Evolutionary conservation across 2,888 invertebrate species (phyloP).

Genomic region (Thalpophila matura): DNA sequence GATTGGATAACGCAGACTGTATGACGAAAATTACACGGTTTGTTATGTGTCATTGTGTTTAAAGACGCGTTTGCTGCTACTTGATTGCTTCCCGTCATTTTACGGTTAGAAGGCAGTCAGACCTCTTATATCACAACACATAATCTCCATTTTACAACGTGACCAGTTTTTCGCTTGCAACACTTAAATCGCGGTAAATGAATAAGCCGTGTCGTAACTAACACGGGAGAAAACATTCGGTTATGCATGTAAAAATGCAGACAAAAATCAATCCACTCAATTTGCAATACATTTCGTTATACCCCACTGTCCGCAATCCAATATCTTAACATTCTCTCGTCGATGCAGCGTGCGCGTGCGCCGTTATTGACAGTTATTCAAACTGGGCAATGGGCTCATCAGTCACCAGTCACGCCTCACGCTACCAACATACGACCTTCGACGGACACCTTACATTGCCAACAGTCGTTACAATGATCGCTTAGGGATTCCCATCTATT

Average conservation of each 20-base stretch:
- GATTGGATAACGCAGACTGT: conserved; percentile 36
- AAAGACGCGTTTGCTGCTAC: conserved; percentile 13
- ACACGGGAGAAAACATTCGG: not conserved
- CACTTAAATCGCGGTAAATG: not conserved
- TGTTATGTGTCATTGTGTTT: conserved; percentile 49
- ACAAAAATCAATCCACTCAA: not conserved
- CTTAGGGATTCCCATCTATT: conserved; percentile 37
- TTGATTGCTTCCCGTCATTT: conserved; percentile 39
- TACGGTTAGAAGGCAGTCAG: conserved; percentile 41
- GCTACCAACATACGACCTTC: conserved; percentile 39
- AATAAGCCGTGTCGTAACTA: not conserved
- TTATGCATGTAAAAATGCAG: not conserved
- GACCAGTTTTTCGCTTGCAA: conserved; percentile 28
- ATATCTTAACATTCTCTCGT: conserved; percentile 39
- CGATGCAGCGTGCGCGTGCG: conserved; percentile 59
- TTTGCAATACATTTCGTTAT: not conserved
- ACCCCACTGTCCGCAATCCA: conserved; percentile 20
- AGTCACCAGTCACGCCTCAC: conserved; percentile 18
- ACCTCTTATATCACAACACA: conserved; percentile 28
- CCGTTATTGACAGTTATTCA: conserved; percentile 72
- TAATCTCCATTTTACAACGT: conserved; percentile 14
- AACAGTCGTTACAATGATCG: conserved; percentile 36
- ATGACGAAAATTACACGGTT: conserved; percentile 33
- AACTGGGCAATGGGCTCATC: conserved; percentile 63
- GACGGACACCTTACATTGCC: not conserved